These are phyloP conservation scores for Eupithecia dodoneata DNA, from an alignment of 2,888 invertebrate species.

Conservation along the genomic window DNA sequence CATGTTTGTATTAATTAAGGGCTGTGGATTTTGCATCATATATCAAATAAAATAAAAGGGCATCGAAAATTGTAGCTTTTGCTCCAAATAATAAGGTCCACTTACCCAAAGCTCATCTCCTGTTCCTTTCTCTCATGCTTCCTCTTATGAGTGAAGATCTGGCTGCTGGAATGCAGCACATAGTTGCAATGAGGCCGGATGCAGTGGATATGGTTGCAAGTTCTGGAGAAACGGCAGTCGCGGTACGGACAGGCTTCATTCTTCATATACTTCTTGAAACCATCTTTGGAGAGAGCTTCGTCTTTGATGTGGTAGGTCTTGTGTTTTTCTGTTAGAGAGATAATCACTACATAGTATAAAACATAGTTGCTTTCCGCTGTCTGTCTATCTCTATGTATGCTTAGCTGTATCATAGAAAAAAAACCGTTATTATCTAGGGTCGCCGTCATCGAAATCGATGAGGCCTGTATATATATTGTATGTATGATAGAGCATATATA, in stretches of 20 bases:
- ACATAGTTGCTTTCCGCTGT: too few relatives aligned
- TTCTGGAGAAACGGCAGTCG: constrained; percentile 95
- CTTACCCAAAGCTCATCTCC: constrained; percentile 93
- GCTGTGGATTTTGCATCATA: too few relatives aligned
- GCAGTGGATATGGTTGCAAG: constrained; percentile 99
- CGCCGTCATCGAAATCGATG: too few relatives aligned
- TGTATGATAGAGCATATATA: too few relatives aligned
- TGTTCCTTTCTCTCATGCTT: constrained; percentile 98
- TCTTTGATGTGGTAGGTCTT: constrained; percentile 99
- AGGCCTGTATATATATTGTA: too few relatives aligned
- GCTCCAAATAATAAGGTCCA: constrained; percentile 45
- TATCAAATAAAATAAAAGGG: too few relatives aligned
- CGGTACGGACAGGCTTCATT: constrained; percentile 96
- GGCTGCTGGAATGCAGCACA: constrained; percentile 97
- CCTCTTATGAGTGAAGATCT: constrained; percentile 98
- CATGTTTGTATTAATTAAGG: too few relatives aligned
- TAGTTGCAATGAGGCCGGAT: constrained; percentile 97
- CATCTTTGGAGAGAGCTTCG: constrained; percentile 96
- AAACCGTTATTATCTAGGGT: too few relatives aligned
- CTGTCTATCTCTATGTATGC: too few relatives aligned
- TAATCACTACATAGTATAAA: too few relatives aligned
- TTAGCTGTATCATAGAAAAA: too few relatives aligned
- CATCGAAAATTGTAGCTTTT: not conserved
- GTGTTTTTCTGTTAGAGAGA: constrained; percentile 93
- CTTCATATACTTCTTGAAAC: constrained; percentile 99